phyloP scores from a whole-genome alignment of 2,113 vertebrate genomes.

The Corythornis madagascariensis region DNA sequence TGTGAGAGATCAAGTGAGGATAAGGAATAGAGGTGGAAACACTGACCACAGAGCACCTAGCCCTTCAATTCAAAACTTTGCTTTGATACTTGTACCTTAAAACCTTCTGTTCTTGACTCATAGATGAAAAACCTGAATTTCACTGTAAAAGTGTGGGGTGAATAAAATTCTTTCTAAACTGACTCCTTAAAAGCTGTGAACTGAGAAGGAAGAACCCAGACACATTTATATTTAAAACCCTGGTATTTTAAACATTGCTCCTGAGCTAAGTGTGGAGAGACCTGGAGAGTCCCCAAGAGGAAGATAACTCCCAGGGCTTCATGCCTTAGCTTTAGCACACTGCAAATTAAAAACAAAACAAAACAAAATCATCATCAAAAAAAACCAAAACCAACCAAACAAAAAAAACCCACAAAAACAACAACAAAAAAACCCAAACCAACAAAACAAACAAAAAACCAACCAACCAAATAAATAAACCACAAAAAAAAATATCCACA shows the following conservation, averaged over 20 bases:
- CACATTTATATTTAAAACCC: not conserved
- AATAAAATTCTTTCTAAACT: not conserved
- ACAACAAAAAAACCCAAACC: too few relatives aligned
- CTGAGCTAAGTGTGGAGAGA: not conserved
- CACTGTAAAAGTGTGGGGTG: not conserved
- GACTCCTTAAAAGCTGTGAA: not conserved
- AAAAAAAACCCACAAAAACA: too few relatives aligned
- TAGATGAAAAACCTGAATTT: not conserved
- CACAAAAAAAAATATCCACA: too few relatives aligned
- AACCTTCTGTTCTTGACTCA: not conserved
- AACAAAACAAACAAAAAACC: too few relatives aligned
- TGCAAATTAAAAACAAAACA: not conserved
- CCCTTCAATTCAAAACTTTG: not conserved
- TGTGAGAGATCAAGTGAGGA: not conserved
- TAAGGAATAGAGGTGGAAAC: not conserved
- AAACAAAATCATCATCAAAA: too few relatives aligned
- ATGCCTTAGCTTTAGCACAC: not conserved
- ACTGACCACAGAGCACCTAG: fast-evolving
- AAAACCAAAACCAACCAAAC: not conserved
- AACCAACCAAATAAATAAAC: not conserved
- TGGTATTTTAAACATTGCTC: not conserved
- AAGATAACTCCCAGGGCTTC: not conserved
- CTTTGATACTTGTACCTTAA: not conserved
- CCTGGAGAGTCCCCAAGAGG: not conserved
- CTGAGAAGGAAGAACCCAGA: not conserved